Percentiles rank a stretch among this genome's conserved stretches.
Conservation (phyloP, 2,113 vertebrate genomes). For the Natator depressus region DNA sequence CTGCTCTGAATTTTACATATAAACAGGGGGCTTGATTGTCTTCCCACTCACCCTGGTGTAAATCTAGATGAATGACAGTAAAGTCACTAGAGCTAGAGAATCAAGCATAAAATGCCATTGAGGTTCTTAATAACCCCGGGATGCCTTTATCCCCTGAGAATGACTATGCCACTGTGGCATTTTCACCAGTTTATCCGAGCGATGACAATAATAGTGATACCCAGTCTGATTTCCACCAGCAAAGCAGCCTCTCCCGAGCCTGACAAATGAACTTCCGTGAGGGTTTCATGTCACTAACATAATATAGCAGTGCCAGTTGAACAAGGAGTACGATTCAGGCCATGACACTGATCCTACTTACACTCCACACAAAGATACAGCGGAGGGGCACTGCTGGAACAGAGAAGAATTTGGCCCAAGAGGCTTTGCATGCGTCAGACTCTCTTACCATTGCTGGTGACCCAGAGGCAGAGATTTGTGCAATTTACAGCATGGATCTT, state of each 20-base stretch:
- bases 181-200: not conserved
- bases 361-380: not conserved
- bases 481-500: not conserved
- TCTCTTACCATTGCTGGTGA: not conserved
- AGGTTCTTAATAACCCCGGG: not conserved
- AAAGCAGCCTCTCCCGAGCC: not conserved
- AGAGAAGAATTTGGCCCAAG: not conserved
- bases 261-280: not conserved
- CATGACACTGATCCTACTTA: accelerated
- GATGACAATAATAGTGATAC: not conserved
- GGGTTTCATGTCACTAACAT: not conserved
- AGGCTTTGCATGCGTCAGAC: not conserved
- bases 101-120: not conserved
- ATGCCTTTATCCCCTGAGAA: accelerated
- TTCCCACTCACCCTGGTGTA: not conserved
- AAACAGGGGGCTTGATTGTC: not conserved
- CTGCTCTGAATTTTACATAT: not conserved
- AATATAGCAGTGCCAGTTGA: not conserved
- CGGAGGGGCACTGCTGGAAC: not conserved
- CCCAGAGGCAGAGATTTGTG: not conserved
- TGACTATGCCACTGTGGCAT: not conserved
- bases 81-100: not conserved
- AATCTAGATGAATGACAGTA: not conserved
- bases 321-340: not conserved
- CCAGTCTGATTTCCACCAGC: not conserved